phyloP scores from a whole-genome alignment of 2,888 invertebrate genomes.

The Callyntrura guangdongensis region DNA sequence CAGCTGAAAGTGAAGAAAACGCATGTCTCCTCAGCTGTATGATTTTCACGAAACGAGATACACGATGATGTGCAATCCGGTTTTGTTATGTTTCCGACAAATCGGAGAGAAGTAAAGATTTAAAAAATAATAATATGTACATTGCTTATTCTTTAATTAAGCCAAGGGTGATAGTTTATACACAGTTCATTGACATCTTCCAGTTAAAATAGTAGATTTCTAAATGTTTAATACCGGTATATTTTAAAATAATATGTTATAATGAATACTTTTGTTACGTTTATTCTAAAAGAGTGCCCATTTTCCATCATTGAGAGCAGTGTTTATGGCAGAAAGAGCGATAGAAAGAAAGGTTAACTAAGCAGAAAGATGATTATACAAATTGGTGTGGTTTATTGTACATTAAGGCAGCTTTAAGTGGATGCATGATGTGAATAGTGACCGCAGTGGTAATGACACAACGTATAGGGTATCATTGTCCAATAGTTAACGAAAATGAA shows the following conservation, averaged over 20 bases:
- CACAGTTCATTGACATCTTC: too few species aligned
- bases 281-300: too few species aligned
- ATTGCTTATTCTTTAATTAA: neutral
- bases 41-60: neutral
- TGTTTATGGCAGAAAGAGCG: too few species aligned
- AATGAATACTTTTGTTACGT: too few species aligned
- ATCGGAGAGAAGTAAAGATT: too few species aligned
- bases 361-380: too few species aligned
- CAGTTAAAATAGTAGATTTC: too few species aligned
- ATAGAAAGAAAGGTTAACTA: too few species aligned
- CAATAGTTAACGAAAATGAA: conserved; percentile 26
- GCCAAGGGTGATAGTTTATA: neutral
- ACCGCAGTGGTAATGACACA: neutral
- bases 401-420: neutral
- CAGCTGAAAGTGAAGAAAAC: conserved; percentile 44
- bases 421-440: neutral
- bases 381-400: neutral
- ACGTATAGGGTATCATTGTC: neutral
- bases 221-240: too few species aligned
- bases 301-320: too few species aligned
- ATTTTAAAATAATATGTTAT: too few species aligned
- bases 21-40: conserved; percentile 51
- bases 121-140: neutral
- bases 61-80: neutral
- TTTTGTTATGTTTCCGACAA: too few species aligned